phyloP scores from a whole-genome alignment of 2,797 vertebrate genomes.

The Phoxinus dragarum region DNA sequence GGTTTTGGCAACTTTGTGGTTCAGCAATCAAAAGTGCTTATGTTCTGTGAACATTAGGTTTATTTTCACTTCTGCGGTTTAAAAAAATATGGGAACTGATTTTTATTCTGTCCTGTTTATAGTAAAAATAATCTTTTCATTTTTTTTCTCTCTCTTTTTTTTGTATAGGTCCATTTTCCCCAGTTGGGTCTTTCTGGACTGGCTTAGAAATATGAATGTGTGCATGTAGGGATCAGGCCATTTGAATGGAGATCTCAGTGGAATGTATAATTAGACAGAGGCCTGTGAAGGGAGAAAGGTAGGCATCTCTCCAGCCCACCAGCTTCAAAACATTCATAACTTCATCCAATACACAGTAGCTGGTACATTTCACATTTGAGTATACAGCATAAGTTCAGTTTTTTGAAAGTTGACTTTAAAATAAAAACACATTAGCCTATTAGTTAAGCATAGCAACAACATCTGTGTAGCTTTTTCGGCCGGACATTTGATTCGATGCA shows the following conservation, averaged over 20 bases:
- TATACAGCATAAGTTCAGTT: conserved; percentile 15
- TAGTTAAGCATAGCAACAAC: not conserved
- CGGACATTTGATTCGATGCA: not conserved
- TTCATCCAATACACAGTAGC: conserved; percentile 2
- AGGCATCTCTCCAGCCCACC: conserved; percentile 38
- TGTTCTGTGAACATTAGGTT: conserved; percentile 21
- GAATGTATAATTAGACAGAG: conserved; percentile 56
- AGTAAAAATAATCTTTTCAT: not conserved
- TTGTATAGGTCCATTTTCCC: not conserved
- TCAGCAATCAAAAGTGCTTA: conserved; percentile 34
- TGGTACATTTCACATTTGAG: conserved; percentile 18
- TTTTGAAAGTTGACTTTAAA: not conserved
- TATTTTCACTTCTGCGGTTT: conserved; percentile 32
- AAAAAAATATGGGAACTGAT: not conserved
- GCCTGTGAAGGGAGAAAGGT: conserved; percentile 54
- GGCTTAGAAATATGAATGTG: conserved; percentile 29
- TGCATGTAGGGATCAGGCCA: conserved; percentile 16
- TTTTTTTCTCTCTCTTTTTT: no score
- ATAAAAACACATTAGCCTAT: not conserved
- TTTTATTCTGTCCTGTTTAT: not conserved
- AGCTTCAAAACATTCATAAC: conserved; percentile 42
- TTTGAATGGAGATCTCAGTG: conserved; percentile 39
- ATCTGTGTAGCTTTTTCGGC: not conserved
- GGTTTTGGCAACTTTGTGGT: conserved; percentile 48
- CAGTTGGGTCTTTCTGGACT: not conserved